Evolutionary conservation across 2,113 vertebrate genomes (phyloP).

Genomic region (Sinocyclocheilus rhinocerous): DNA sequence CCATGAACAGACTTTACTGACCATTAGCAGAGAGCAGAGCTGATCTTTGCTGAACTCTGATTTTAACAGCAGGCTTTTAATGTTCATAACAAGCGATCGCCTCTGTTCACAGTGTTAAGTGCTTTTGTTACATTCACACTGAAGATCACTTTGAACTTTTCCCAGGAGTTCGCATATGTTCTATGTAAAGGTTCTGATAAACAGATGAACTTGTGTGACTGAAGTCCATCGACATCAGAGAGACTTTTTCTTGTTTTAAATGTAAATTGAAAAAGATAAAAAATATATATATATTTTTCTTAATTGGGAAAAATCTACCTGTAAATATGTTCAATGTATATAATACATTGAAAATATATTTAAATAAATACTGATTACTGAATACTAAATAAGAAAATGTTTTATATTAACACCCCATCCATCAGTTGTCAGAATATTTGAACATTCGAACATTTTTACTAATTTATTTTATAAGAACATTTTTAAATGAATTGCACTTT

Average conservation of each 20-base stretch:
- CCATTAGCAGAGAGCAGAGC: conserved; percentile 9
- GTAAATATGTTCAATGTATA: too few species aligned
- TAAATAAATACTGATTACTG: too few species aligned
- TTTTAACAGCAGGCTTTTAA: not conserved
- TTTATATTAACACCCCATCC: too few species aligned
- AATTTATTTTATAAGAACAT: too few species aligned
- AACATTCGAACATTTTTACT: too few species aligned
- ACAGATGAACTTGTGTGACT: not conserved
- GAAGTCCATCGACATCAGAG: not conserved
- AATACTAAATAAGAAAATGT: too few species aligned
- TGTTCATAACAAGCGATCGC: not conserved
- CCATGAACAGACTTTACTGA: conserved; percentile 1
- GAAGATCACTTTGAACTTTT: not conserved
- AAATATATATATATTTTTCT: too few species aligned
- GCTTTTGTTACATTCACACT: not conserved
- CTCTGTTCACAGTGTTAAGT: not conserved
- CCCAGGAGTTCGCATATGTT: not conserved
- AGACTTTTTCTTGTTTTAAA: too few species aligned
- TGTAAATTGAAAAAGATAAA: not conserved
- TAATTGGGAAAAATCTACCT: too few species aligned
- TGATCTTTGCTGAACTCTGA: conserved; percentile 28
- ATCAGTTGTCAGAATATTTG: too few species aligned
- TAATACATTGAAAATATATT: too few species aligned
- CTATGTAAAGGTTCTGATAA: not conserved
- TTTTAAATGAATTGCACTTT: not conserved